phyloP scores from a whole-genome alignment of 2,113 vertebrate species.

The Gadus macrocephalus region DNA sequence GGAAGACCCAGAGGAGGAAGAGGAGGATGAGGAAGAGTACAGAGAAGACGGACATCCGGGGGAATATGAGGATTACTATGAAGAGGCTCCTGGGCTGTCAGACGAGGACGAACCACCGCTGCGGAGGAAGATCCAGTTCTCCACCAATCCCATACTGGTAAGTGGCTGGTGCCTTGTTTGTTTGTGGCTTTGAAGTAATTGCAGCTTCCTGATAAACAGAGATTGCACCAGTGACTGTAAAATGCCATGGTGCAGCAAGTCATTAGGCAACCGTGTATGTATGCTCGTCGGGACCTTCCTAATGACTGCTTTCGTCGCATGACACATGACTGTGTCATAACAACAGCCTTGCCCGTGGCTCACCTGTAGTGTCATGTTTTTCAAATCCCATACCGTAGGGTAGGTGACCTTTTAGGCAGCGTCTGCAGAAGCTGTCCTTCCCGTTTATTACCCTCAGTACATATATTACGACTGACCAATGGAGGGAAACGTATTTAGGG shows the following conservation, averaged over 20 bases:
- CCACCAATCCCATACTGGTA: slow-evolving; percentile 85
- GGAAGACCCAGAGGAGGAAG: slow-evolving; percentile 64
- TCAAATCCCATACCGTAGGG: slow-evolving; percentile 19
- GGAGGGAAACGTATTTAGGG: too few species aligned
- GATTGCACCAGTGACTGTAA: slow-evolving; percentile 27
- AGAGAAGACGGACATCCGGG: slow-evolving; percentile 29
- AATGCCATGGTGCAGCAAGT: slow-evolving; percentile 23
- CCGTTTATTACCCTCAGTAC: too few species aligned
- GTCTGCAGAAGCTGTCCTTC: background rate
- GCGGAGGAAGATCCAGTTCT: slow-evolving; percentile 82
- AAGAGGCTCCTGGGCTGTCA: slow-evolving; percentile 81
- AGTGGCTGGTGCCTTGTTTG: slow-evolving; percentile 25
- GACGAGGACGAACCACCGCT: slow-evolving; percentile 80
- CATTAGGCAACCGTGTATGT: slow-evolving; percentile 48
- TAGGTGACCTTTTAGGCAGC: slow-evolving; percentile 21
- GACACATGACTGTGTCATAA: slow-evolving; percentile 28
- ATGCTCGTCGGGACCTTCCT: slow-evolving; percentile 32
- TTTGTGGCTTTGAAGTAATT: background rate
- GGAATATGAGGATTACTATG: slow-evolving; percentile 80
- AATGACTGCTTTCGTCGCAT: slow-evolving; percentile 28
- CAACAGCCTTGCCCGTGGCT: slow-evolving; percentile 37
- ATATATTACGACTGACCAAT: too few species aligned
- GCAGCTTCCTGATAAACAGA: slow-evolving; percentile 18
- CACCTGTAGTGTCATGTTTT: slow-evolving; percentile 15
- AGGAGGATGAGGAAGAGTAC: slow-evolving; percentile 41